Evolutionary conservation across 2,888 invertebrate genomes (phyloP).

Genomic region (Amphiduros pacificus): DNA sequence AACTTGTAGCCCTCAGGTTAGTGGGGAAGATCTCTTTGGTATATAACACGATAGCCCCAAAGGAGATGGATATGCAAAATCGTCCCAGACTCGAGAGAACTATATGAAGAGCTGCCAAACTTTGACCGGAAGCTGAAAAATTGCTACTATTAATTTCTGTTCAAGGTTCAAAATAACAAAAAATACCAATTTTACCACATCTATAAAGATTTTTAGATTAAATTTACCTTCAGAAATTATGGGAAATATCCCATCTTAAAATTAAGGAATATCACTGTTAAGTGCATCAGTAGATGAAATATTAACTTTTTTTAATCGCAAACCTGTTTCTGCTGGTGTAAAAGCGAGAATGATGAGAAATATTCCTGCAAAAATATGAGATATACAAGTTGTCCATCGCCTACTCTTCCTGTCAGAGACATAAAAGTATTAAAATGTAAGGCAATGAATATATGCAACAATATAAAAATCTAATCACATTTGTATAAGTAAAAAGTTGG

Average conservation of each 20-base stretch:
- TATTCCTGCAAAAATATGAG: conserved; percentile 1
- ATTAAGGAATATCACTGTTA: no score
- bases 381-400: background rate
- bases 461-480: background rate
- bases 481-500: background rate
- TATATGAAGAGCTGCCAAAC: background rate
- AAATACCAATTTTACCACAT: no score
- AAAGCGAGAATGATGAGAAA: background rate
- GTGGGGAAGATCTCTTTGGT: conserved; percentile 9
- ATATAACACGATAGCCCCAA: conserved; percentile 2
- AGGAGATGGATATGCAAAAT: conserved; percentile 4
- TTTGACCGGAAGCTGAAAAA: background rate
- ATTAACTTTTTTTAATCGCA: background rate
- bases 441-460: background rate
- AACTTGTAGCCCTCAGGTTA: conserved; percentile 6
- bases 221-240: no score
- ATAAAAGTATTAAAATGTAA: background rate
- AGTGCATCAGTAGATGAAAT: no score
- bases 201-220: no score
- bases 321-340: conserved; percentile 7
- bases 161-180: no score
- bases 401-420: background rate
- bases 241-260: no score
- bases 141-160: background rate
- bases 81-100: background rate